A percentile compares a stretch with the other conserved stretches of the same genome.
Conservation (phyloP, 2,888 invertebrate species). For the Xylota sylvarum region DNA sequence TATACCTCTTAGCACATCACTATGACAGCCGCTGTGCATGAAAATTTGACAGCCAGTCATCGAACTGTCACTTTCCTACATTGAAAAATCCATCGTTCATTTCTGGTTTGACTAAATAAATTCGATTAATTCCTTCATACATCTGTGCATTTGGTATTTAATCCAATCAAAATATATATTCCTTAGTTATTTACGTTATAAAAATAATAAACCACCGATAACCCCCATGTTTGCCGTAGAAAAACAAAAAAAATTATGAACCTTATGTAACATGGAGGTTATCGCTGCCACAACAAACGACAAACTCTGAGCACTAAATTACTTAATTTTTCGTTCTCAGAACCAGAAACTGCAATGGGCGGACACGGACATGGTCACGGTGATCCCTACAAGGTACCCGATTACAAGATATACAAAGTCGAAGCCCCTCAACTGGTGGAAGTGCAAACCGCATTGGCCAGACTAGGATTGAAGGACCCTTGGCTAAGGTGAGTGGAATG, state of each 20-base stretch:
- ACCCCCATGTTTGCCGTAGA: neutral
- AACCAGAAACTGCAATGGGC: slow-evolving; percentile 84
- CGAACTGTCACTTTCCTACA: slow-evolving; percentile 9
- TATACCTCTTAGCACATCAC: neutral
- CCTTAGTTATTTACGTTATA: neutral
- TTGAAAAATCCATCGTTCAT: neutral
- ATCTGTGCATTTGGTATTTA: slow-evolving; percentile 27
- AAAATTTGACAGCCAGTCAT: slow-evolving; percentile 1
- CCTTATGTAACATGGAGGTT: slow-evolving; percentile 69
- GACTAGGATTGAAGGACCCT: slow-evolving; percentile 92
- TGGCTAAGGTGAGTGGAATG: slow-evolving; percentile 89
- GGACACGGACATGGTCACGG: slow-evolving; percentile 86
- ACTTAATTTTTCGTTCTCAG: slow-evolving; percentile 7
- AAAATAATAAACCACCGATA: neutral
- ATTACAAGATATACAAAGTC: slow-evolving; percentile 90
- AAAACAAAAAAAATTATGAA: slow-evolving; percentile 1
- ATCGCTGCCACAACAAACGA: slow-evolving; percentile 49
- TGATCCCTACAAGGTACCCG: slow-evolving; percentile 89
- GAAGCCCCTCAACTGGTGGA: slow-evolving; percentile 88
- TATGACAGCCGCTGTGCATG: slow-evolving; percentile 13
- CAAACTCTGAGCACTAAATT: neutral
- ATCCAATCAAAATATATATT: neutral
- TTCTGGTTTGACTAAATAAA: neutral
- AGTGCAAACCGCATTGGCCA: slow-evolving; percentile 88
- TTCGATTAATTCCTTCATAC: neutral